These are phyloP conservation scores for Troides oblongomaculatus DNA, from an alignment of 2,888 invertebrate species.

Conservation along the genomic window DNA sequence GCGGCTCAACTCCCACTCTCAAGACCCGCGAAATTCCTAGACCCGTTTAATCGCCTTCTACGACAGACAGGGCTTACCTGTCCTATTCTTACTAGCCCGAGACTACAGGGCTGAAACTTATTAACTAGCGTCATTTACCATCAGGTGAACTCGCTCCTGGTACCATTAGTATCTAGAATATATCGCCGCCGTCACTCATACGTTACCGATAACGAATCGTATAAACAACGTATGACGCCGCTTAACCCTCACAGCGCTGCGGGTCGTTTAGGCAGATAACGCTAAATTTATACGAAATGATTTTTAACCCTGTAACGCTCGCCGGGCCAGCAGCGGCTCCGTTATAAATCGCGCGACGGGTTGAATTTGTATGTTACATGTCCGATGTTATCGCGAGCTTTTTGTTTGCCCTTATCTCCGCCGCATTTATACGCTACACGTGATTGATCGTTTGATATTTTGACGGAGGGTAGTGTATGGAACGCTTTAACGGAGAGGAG, in stretches of 20 bases:
- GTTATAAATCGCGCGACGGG: conserved; percentile 53
- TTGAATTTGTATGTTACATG: conserved; percentile 45
- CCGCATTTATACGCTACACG: conserved; percentile 38
- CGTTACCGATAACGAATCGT: conserved; percentile 45
- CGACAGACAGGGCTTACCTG: too few relatives aligned
- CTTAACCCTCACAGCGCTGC: conserved; percentile 51
- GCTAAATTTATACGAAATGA: conserved; percentile 71
- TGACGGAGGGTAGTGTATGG: background rate
- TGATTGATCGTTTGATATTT: conserved; percentile 38
- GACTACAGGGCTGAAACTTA: too few relatives aligned
- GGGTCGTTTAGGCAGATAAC: conserved; percentile 71
- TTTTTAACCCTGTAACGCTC: conserved; percentile 72
- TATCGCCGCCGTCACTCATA: conserved; percentile 38
- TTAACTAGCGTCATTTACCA: too few relatives aligned
- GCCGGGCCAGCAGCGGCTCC: conserved; percentile 47
- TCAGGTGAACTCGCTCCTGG: too few relatives aligned
- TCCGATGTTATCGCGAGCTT: conserved; percentile 40
- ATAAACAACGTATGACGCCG: conserved; percentile 40
- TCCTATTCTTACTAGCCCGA: too few relatives aligned
- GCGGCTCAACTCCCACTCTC: too few relatives aligned
- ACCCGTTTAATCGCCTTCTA: too few relatives aligned
- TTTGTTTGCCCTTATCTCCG: conserved; percentile 29
- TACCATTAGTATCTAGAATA: background rate
- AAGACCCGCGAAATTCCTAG: too few relatives aligned
- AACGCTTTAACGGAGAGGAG: background rate